A percentile compares a stretch with the other conserved stretches of the same genome.
Conservation (phyloP, 2,888 invertebrate genomes). For the Folsomia candida region DNA sequence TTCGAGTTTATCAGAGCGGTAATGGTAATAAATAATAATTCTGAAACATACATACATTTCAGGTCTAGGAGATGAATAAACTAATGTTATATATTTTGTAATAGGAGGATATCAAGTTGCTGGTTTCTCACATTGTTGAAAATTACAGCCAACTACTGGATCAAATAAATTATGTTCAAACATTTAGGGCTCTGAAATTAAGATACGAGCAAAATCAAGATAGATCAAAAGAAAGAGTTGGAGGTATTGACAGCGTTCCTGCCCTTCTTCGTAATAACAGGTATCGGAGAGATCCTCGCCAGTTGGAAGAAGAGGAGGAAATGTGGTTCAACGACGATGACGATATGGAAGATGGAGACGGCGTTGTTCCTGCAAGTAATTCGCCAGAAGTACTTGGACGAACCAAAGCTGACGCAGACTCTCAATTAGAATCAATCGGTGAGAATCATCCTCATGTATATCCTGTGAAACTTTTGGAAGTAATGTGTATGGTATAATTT, state of each 20-base stretch:
- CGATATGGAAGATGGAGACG: conserved; percentile 71
- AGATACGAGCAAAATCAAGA: conserved; percentile 91
- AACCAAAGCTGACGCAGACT: conserved; percentile 60
- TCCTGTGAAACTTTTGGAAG: not conserved
- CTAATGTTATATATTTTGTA: conserved; percentile 34
- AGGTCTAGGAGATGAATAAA: not conserved
- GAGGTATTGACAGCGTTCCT: conserved; percentile 58
- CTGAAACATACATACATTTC: not conserved
- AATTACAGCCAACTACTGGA: conserved; percentile 92
- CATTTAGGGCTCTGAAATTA: conserved; percentile 87
- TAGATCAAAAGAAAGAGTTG: conserved; percentile 72
- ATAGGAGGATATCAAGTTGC: conserved; percentile 80
- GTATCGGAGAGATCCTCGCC: conserved; percentile 86
- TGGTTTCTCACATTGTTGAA: conserved; percentile 92
- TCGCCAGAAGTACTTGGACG: conserved; percentile 58
- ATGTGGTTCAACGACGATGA: conserved; percentile 99
- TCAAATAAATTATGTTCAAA: conserved; percentile 95
- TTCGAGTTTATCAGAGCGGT: conserved; percentile 96
- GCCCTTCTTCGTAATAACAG: conserved; percentile 76
- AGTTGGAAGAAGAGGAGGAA: conserved; percentile 95
- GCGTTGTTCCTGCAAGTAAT: conserved; percentile 51
- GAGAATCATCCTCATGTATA: conserved; percentile 36
- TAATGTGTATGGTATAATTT: too few relatives aligned
- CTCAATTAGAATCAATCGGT: conserved; percentile 61
- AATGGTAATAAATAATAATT: conserved; percentile 39